Base-by-base conservation (phyloP, 1,140 invertebrate genomes). In the Brevipalpus yothersi region DNA sequence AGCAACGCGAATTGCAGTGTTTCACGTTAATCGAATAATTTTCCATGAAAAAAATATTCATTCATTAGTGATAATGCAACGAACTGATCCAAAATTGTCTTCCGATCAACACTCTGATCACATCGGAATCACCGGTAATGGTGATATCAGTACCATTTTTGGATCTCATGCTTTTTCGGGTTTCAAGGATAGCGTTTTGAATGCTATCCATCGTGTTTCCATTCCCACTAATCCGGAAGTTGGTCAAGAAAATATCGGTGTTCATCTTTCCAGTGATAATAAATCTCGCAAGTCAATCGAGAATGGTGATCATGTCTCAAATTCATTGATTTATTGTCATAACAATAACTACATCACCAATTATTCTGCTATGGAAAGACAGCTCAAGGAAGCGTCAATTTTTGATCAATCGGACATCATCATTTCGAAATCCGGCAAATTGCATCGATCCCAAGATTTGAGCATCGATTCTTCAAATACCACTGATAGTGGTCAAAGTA, bases 331-430 rank as follows among this genome's bases (percentile, higher is more conserved):
- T 17, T 17, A 13, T 19, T n/a, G 21, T 8, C 49, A n/a, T 51
- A 19, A n/a, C 3, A 51, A 51, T 10, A 31, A 39, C 17, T 10
- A 11, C 23, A 53, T 21, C 15, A 47, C 41, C 41, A 58, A 58
- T 15, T 49, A 13, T 49, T 17, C 47, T 19, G 13, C n/a, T 51
- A 19, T n/a, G 21, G n/a, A n/a, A n/a, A 51, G 58, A 47, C 17
- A 19, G 31, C 54, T 19, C 13, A 66, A 66, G 45, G 62, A 62
- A 19, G 47, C 64, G 13, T 67, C 66, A 13, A 60, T 67, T 1
- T 67, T 65, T 59, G 66, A 65, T 4, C 66, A 67, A 55, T 65
- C 66, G 41, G 65, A 66, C 55, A 61, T 66, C 45, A 65, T n/a
- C n/a, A 49, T 11, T 60, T 58, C 39, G 19, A 23, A 41, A 58